Conservation (phyloP, 2,113 vertebrate genomes). For the Tringa solitaria region DNA sequence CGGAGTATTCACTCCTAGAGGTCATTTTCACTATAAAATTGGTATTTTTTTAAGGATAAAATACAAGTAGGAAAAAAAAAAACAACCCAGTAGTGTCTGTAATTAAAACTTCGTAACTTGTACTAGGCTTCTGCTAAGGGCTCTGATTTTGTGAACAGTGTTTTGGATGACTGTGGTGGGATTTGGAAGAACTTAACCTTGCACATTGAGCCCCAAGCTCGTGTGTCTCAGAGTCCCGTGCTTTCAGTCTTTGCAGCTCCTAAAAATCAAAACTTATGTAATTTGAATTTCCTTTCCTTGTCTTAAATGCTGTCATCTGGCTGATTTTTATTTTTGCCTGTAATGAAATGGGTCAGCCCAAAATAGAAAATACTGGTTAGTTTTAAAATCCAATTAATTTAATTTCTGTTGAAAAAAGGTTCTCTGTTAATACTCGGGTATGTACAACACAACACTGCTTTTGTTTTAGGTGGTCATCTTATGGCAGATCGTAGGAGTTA, state of each 20-base stretch:
- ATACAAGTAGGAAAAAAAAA: background rate
- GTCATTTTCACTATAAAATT: background rate
- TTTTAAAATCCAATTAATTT: background rate
- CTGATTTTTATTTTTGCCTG: background rate
- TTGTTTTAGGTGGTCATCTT: background rate
- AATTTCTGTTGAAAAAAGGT: background rate
- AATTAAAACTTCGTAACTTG: background rate
- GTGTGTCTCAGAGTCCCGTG: background rate
- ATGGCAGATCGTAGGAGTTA: background rate
- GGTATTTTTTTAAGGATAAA: background rate
- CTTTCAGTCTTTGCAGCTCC: background rate
- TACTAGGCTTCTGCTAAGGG: background rate
- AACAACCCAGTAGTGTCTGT: background rate
- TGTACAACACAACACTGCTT: background rate
- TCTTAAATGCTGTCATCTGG: fast-evolving
- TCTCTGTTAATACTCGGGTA: fast-evolving
- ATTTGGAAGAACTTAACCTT: background rate
- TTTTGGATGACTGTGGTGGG: background rate
- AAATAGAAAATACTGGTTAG: background rate
- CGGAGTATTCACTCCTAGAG: background rate
- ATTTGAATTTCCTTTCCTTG: background rate
- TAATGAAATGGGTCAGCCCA: background rate
- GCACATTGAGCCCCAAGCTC: background rate
- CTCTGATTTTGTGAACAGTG: background rate
- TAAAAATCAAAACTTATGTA: background rate